Evolutionary conservation across 2,888 invertebrate species (phyloP), one percentile per base, ranked within the genome.

Genomic region (Lasioglossum lativentre): DNA sequence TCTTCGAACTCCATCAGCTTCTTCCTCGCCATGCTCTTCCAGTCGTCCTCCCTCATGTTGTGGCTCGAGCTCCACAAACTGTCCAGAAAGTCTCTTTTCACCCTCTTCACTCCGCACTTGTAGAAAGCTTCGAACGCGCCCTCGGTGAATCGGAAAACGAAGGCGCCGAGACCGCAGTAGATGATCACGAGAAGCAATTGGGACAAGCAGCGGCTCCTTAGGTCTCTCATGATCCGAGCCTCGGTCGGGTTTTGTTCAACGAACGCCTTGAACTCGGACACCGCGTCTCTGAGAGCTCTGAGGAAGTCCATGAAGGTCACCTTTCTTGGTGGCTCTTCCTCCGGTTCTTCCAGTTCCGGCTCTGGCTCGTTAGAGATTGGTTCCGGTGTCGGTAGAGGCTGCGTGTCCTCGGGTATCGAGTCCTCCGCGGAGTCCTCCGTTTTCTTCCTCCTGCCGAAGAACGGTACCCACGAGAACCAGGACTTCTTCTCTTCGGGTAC

Each of bases 31-130:
- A 97, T 96, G 19, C 97, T 97, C 93, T 98, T 98, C 98, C 98
- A 98, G 93, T 98, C 98, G 75, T 98, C 98, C 94, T 98, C 98
- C 79, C 97, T 96, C 95, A 98, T 95, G 93, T 97, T 97, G 94
- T 98, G 98, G 94, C 98, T 98, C 83, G 97, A 96, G 78, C 96
- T 96, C 98, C 98, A 98, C 68, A 99, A 96, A 86, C 96, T 96
- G 92, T 98, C 98, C 82, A 98, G 97, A 90, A 98, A 98, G 94
- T 98, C 98, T 8, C 98, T 96, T 93, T 98, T 98, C 0, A 98
- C 98, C 91, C 97, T 96, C 91, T 98, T 98, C 70, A 98, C 98
- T 14, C 98, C 98, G 93, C 98, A 98, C 95, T 98, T 98, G 95
- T 98, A 98, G 87, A 97, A 97, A 86, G 97, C 97, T 93, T 99